These are phyloP conservation scores for Coendou prehensilis DNA, from an alignment of 2,797 vertebrate genomes.

Conservation along the genomic window DNA sequence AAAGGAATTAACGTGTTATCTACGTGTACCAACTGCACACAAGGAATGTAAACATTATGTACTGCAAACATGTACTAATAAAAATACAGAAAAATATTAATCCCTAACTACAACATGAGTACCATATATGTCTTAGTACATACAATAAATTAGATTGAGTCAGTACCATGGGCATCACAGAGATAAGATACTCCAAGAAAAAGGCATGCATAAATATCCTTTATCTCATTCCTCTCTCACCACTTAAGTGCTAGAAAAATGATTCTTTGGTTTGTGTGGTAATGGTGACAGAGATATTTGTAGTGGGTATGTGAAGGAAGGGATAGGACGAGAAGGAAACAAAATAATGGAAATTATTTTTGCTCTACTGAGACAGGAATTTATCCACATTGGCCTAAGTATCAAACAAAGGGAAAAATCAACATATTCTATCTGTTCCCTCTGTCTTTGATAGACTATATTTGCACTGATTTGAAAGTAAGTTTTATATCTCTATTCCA, in stretches of 20 bases:
- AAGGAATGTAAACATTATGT: not conserved
- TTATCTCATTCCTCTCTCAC: not conserved
- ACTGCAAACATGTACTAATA: not conserved
- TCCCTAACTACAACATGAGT: not conserved
- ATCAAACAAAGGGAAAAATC: not conserved
- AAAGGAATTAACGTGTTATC: not conserved
- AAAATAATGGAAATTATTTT: not conserved
- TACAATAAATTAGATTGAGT: not conserved
- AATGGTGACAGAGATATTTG: not conserved
- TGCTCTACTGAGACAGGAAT: conserved; percentile 4
- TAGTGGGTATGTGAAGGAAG: not conserved
- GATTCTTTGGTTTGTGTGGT: conserved; percentile 5
- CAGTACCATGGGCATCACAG: not conserved
- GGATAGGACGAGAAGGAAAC: not conserved
- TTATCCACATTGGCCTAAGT: not conserved
- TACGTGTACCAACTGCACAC: not conserved
- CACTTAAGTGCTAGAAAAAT: conserved; percentile 16
- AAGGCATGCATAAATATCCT: not conserved
- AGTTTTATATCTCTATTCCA: not conserved
- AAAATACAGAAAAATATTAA: not conserved
- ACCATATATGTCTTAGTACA: not conserved
- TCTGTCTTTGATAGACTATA: conserved; percentile 1
- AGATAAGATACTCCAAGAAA: not conserved
- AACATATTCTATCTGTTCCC: not conserved
- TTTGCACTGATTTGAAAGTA: conserved; percentile 1